phyloP scores from a whole-genome alignment of 2,888 invertebrate genomes.

The Hypercompe scribonia region DNA sequence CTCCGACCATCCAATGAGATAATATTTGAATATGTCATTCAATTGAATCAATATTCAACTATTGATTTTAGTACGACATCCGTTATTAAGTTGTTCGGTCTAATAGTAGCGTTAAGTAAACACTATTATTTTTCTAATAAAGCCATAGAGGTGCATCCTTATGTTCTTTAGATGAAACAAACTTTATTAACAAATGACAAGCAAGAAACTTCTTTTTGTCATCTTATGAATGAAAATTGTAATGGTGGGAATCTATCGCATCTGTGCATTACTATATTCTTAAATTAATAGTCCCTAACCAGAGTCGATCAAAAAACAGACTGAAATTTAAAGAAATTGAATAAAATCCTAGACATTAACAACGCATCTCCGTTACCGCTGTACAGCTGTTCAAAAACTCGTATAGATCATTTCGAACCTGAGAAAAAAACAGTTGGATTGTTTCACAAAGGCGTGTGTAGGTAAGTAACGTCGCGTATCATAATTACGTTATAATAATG shows the following conservation, averaged over 20 bases:
- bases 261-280: neutral
- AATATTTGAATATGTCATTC: neutral
- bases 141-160: too few species aligned
- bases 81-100: neutral
- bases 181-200: neutral
- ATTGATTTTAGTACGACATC: neutral
- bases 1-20: neutral
- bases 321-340: neutral
- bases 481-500: constrained; percentile 80
- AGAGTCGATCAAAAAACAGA: neutral
- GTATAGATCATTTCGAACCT: constrained; percentile 37
- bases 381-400: constrained; percentile 22
- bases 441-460: constrained; percentile 54
- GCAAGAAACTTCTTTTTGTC: neutral
- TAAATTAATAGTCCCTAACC: neutral
- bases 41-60: neutral
- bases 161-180: too few species aligned
- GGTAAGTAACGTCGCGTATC: constrained; percentile 54
- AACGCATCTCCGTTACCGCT: constrained; percentile 8
- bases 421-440: constrained; percentile 44
- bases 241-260: neutral
- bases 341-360: constrained; percentile 5
- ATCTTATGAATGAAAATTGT: neutral
- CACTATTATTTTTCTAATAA: neutral
- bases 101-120: neutral